Conservation (phyloP, 2,888 invertebrate species). For the Acleris sparsana region DNA sequence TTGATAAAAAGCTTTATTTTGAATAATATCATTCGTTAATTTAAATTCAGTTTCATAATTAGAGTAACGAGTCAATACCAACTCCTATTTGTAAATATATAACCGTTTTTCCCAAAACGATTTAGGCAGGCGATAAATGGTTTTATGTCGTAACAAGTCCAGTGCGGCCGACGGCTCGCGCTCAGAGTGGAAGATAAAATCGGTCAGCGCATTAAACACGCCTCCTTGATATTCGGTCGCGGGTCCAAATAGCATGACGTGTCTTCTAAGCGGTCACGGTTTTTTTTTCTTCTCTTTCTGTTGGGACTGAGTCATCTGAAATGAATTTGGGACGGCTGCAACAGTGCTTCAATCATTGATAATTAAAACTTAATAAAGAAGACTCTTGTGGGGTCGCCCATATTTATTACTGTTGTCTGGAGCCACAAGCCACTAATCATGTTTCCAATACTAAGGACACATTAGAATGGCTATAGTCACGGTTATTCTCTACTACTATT, state of each 20-base stretch:
- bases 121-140: slow-evolving; percentile 49
- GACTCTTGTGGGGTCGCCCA: background rate
- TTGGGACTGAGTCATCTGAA: slow-evolving; percentile 45
- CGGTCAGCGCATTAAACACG: slow-evolving; percentile 56
- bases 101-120: slow-evolving; percentile 43
- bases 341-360: slow-evolving; percentile 24
- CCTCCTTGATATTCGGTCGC: slow-evolving; percentile 48
- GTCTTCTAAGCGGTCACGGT: slow-evolving; percentile 56
- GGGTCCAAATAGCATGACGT: slow-evolving; percentile 55
- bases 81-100: slow-evolving; percentile 25
- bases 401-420: background rate
- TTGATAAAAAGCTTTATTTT: background rate
- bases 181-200: slow-evolving; percentile 58
- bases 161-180: slow-evolving; percentile 42
- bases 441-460: too few relatives aligned
- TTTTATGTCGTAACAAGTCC: slow-evolving; percentile 48
- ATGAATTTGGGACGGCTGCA: slow-evolving; percentile 38
- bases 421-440: too few relatives aligned
- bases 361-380: slow-evolving; percentile 29
- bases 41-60: background rate
- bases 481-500: too few relatives aligned
- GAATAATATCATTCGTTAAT: background rate
- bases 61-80: background rate
- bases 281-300: slow-evolving; percentile 31
- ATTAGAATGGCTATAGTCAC: too few relatives aligned